Evolutionary conservation across 2,888 invertebrate species (phyloP), one percentile per base, ranked within the genome.

Genomic region (Philhelius pedissequus): DNA sequence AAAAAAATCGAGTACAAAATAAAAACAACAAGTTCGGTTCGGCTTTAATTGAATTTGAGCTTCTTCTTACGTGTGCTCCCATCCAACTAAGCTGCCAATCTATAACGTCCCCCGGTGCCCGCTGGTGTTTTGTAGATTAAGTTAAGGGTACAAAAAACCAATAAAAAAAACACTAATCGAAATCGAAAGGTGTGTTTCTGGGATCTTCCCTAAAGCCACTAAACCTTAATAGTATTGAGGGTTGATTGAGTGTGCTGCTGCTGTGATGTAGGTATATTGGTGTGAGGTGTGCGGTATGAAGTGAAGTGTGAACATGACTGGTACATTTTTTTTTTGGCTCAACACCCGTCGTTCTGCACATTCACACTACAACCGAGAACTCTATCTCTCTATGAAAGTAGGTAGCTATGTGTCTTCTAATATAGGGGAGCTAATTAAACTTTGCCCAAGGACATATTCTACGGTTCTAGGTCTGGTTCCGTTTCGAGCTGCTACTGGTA

Each of bases 21-120:
- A n/a, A 45, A 22, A 32, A 32, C 11, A 56, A 56, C 35, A 56
- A 56, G 4, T 56, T 35, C 13, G 3, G 50, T 50, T 66, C 66
- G 50, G 22, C 60, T 82, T 68, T 82, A 77, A 77, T 82, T 76
- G 76, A 82, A 82, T 76, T 76, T 56, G 64, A 70, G 56, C 40
- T 70, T 77, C 18, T 71, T 66, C 64, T 58, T 43, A 25, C 20
- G 50, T 56, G 50, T 56, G 45, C 54, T 50, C 70, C 50, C 70
- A 40, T 66, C 48, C 50, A 45, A 58, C 25, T 60, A 58, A 66
- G 71, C 76, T 71, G 76, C 48, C 81, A 81, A 81, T 82, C 70
- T 71, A n/a, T n/a, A 43, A 79, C 52, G 50, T 74, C 78, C 58
- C 25, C 66, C 20, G 18, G n/a, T 25, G n/a, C n/a, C 4, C 2